These are phyloP conservation scores for Lutraria lutraria DNA, from an alignment of 2,888 invertebrate genomes.

Conservation along the genomic window DNA sequence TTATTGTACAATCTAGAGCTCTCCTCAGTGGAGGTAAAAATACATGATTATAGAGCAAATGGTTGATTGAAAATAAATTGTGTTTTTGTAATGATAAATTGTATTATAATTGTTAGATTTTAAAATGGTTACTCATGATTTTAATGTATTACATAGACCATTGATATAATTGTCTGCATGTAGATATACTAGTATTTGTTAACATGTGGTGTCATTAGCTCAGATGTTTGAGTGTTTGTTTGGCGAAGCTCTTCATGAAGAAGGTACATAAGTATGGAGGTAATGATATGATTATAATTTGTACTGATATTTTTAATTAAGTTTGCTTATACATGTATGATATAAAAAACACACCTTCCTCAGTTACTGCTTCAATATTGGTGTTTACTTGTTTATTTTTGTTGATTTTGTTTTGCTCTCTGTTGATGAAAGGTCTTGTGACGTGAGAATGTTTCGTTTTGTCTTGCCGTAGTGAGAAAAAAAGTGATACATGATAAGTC, in stretches of 20 bases:
- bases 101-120: not conserved
- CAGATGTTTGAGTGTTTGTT: too few species aligned
- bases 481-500: too few species aligned
- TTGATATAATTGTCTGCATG: not conserved
- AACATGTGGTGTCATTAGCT: too few species aligned
- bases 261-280: too few species aligned
- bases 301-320: not conserved
- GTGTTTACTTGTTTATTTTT: not conserved
- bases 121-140: not conserved
- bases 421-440: too few species aligned
- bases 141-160: not conserved
- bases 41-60: not conserved
- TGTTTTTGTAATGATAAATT: not conserved
- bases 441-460: too few species aligned
- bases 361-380: not conserved
- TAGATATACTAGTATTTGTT: not conserved
- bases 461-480: too few species aligned
- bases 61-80: not conserved
- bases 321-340: not conserved
- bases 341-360: not conserved
- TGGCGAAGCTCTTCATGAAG: too few species aligned
- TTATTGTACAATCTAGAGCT: too few species aligned
- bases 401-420: not conserved
- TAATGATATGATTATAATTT: not conserved
- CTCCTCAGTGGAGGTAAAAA: not conserved